Evolutionary conservation across 2,113 vertebrate species (phyloP), one percentile per base, ranked within the genome.

Genomic region (Cottus gobio): DNA sequence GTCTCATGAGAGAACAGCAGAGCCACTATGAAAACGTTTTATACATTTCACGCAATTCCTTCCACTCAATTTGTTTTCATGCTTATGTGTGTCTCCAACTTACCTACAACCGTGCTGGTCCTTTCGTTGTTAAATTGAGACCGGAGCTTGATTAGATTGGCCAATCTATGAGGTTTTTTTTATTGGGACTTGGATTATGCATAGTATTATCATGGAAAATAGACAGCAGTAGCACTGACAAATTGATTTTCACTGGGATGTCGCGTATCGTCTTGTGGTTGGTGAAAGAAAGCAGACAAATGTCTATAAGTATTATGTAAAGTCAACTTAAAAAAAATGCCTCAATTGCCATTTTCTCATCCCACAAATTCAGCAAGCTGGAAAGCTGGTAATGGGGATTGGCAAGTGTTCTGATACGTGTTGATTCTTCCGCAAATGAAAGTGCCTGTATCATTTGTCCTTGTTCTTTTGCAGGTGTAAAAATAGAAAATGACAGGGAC

Each of bases 401-500:
- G 65, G 46, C 11, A 1, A 9, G 44, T 46, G 52, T 48, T 82
- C 60, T 18, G 1, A 75, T 50, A 75, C 58, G 3, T 71, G 82
- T 77, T 83, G 20, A 60, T 31, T 83, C 68, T 61, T 5, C 15
- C 2, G 54, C 30, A 58, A 64, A 82, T 71, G 44, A 81, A 75
- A 82, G 30, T 8, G 69, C 42, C 28, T 36, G 54, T 80, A 75
- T 83, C 30, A 42, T 85, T 36, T 65, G n/a, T 20, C 11, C 13
- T 68, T 72, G 56, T 72, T 70, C 18, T n/a, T 56, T 22, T 39
- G 15, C 7, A 5, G n/a, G 20, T 67, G 26, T 77, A 58, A 72
- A 80, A 69, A 83, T 71, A 83, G 34, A 67, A 58, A 60, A 2
- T 65, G 72, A 80, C 71, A 67, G 54, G 11, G 28, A 44, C 26